A percentile compares a stretch with the other conserved stretches of the same genome.
Evolutionary conservation across 2,888 invertebrate genomes (phyloP).

Genomic region (Limulus polyphemus): DNA sequence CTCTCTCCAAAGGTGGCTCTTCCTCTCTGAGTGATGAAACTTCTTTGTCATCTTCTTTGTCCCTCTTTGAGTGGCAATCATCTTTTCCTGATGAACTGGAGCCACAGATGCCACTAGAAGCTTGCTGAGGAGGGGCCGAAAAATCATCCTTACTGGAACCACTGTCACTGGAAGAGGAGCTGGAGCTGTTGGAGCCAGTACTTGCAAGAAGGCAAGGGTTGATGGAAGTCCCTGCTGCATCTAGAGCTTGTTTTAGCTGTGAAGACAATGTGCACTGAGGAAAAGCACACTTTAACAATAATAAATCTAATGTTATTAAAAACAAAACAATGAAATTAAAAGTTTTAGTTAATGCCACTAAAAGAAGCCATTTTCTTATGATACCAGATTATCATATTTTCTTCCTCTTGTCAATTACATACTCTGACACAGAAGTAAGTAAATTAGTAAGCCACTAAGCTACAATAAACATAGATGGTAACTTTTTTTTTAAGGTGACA

Average conservation of each 20-base stretch:
- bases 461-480: too few species aligned
- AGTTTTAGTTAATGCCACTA: too few species aligned
- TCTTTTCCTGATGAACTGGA: slow-evolving; percentile 14
- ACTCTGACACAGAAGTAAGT: too few species aligned
- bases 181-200: slow-evolving; percentile 8
- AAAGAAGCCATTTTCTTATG: too few species aligned
- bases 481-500: too few species aligned
- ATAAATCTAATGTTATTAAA: too few species aligned
- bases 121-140: slow-evolving; percentile 10
- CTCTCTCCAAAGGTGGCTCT: slow-evolving; percentile 25
- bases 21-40: slow-evolving; percentile 9
- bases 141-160: slow-evolving; percentile 18
- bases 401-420: too few species aligned
- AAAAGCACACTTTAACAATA: too few species aligned
- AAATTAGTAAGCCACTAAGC: too few species aligned
- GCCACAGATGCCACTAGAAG: slow-evolving; percentile 25
- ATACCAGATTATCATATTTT: too few species aligned
- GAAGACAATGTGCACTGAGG: background rate
- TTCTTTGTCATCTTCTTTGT: slow-evolving; percentile 31
- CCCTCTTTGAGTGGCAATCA: slow-evolving; percentile 36
- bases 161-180: slow-evolving; percentile 14
- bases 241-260: slow-evolving; percentile 1
- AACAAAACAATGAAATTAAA: too few species aligned
- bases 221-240: background rate
- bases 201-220: background rate